Conservation (phyloP, 2,797 vertebrate genomes). For the Danio kyathit region DNA sequence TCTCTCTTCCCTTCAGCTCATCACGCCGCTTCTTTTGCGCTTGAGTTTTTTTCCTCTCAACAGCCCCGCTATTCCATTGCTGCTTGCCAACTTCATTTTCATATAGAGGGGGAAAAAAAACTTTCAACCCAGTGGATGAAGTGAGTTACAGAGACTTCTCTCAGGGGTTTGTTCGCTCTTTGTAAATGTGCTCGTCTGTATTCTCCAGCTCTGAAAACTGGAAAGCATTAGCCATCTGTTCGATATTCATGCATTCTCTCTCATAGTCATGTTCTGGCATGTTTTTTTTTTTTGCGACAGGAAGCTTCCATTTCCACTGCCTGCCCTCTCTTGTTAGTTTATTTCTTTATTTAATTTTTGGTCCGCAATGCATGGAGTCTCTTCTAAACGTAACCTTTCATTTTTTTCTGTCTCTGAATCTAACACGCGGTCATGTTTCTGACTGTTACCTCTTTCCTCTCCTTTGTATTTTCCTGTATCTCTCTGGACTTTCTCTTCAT, state of each 20-base stretch:
- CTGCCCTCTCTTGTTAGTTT: slow-evolving; percentile 30
- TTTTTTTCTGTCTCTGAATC: slow-evolving; percentile 69
- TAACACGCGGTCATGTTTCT: slow-evolving; percentile 85
- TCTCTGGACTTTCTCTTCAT: slow-evolving; percentile 88
- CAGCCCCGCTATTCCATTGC: slow-evolving; percentile 47
- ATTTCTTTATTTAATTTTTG: not conserved
- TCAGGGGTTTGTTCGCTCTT: slow-evolving; percentile 58
- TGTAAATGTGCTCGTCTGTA: slow-evolving; percentile 69
- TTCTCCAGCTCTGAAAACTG: slow-evolving; percentile 71
- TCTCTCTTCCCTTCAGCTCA: slow-evolving; percentile 66
- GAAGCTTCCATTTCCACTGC: slow-evolving; percentile 45
- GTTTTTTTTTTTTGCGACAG: slow-evolving; percentile 39
- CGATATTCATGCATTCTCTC: slow-evolving; percentile 57
- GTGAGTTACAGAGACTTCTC: slow-evolving; percentile 80
- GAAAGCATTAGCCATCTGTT: slow-evolving; percentile 57
- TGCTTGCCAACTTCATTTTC: slow-evolving; percentile 66
- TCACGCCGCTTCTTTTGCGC: slow-evolving; percentile 78
- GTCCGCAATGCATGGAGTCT: slow-evolving; percentile 61
- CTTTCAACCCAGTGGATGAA: slow-evolving; percentile 61
- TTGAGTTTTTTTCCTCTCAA: slow-evolving; percentile 51
- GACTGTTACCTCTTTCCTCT: slow-evolving; percentile 86
- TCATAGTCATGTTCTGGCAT: slow-evolving; percentile 60
- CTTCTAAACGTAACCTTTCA: slow-evolving; percentile 69
- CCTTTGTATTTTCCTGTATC: slow-evolving; percentile 82
- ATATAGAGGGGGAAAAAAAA: slow-evolving; percentile 71